Percentiles rank a stretch among this genome's conserved stretches.
Conservation (phyloP, 2,113 vertebrate genomes). For the Pedionomus torquatus region DNA sequence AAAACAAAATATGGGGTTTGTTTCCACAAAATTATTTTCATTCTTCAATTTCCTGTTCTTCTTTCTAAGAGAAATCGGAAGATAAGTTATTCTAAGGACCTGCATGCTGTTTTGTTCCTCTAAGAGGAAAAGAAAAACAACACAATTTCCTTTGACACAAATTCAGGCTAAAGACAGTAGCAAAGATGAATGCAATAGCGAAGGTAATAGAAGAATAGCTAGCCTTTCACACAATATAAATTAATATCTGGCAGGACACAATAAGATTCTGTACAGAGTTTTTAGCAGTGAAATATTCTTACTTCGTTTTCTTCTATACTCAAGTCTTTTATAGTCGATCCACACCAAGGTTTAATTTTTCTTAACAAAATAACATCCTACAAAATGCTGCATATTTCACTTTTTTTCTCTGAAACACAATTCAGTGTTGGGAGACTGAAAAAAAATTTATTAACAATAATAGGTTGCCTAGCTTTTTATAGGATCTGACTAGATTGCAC, state of each 20-base stretch:
- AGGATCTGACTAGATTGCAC: not conserved
- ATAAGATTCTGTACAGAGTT: not conserved
- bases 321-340: not conserved
- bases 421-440: not conserved
- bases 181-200: not conserved
- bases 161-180: not conserved
- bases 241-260: not conserved
- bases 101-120: not conserved
- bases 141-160: not conserved
- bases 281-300: not conserved
- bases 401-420: not conserved
- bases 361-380: not conserved
- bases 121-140: not conserved
- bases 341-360: not conserved
- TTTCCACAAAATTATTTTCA: not conserved
- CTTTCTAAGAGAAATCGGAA: not conserved
- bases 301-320: not conserved
- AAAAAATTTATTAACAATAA: conserved; percentile 7
- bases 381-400: not conserved
- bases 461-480: not conserved
- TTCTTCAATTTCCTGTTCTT: not conserved
- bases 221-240: not conserved
- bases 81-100: not conserved
- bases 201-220: not conserved
- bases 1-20: not conserved